Percentiles rank a stretch among this genome's conserved stretches.
Conservation (phyloP, 2,113 vertebrate genomes). For the Gallinago paraguaiae region DNA sequence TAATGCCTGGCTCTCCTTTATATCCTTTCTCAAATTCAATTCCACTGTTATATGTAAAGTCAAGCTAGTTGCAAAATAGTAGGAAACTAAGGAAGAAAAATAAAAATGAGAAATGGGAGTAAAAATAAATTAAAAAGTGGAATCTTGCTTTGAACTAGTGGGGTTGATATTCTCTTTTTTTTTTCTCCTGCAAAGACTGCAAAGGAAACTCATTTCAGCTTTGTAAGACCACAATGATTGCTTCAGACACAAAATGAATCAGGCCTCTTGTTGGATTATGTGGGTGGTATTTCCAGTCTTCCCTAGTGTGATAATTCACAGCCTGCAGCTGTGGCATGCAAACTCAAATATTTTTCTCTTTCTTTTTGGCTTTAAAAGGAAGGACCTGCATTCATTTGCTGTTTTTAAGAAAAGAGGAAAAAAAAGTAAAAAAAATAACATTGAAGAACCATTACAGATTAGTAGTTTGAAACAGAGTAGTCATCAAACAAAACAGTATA, state of each 20-base stretch:
- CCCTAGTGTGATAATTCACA: constrained; percentile 70
- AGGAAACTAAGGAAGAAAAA: constrained; percentile 12
- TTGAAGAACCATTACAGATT: constrained; percentile 12
- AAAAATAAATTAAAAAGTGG: constrained; percentile 8
- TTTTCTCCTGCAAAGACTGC: constrained; percentile 51
- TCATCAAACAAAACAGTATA: constrained; percentile 7
- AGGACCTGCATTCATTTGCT: not conserved
- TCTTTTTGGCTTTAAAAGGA: constrained; percentile 57
- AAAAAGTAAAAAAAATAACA: not conserved
- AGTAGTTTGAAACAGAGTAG: constrained; percentile 18
- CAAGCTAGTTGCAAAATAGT: not conserved
- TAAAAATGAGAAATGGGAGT: not conserved
- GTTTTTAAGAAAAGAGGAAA: not conserved
- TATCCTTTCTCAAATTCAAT: not conserved
- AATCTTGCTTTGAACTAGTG: constrained; percentile 44
- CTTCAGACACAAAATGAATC: constrained; percentile 74
- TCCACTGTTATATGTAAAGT: not conserved
- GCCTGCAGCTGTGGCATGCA: constrained; percentile 53
- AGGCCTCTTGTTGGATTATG: constrained; percentile 66
- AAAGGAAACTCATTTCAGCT: constrained; percentile 69
- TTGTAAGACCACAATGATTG: constrained; percentile 59
- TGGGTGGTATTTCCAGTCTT: constrained; percentile 70
- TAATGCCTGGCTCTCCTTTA: constrained; percentile 14
- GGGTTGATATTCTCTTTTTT: constrained; percentile 19
- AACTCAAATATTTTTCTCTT: constrained; percentile 68